A percentile compares a stretch with the other conserved stretches of the same genome.
Conservation (phyloP, 2,888 invertebrate genomes). For the Phaonia tiefii region DNA sequence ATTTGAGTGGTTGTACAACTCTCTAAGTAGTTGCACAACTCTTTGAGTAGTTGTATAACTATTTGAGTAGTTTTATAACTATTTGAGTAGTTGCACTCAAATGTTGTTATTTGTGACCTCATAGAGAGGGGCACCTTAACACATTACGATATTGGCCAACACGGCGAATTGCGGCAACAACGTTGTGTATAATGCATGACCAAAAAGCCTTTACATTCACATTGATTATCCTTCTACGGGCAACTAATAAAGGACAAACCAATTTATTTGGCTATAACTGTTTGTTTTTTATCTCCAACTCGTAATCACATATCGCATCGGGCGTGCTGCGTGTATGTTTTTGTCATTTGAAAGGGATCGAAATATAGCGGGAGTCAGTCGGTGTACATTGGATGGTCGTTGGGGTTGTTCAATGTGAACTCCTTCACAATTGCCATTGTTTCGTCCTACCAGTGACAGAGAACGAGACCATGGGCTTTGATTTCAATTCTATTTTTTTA, state of each 20-base stretch:
- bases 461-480: conserved; percentile 28
- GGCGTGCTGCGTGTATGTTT: conserved; percentile 15
- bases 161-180: not conserved
- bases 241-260: conserved; percentile 55
- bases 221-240: conserved; percentile 41
- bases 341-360: conserved; percentile 14
- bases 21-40: too few relatives aligned
- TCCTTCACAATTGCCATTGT: conserved; percentile 62
- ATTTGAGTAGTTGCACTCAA: too few relatives aligned
- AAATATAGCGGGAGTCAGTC: too few relatives aligned
- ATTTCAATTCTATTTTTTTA: conserved; percentile 48
- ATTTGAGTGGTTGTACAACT: too few relatives aligned
- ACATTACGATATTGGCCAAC: conserved; percentile 10
- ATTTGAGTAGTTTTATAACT: too few relatives aligned
- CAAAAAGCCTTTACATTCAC: conserved; percentile 20
- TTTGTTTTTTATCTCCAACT: conserved; percentile 56
- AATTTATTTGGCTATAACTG: conserved; percentile 58
- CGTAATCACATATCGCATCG: conserved; percentile 52
- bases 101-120: too few relatives aligned
- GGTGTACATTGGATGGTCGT: too few relatives aligned
- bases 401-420: conserved; percentile 32
- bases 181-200: not conserved
- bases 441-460: not conserved
- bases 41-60: too few relatives aligned
- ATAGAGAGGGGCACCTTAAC: too few relatives aligned